Evolutionary conservation across 64 coral and sea anemone genomes (phyloP), one percentile per base, ranked within the genome.

Genomic region (Actinia tenebrosa): DNA sequence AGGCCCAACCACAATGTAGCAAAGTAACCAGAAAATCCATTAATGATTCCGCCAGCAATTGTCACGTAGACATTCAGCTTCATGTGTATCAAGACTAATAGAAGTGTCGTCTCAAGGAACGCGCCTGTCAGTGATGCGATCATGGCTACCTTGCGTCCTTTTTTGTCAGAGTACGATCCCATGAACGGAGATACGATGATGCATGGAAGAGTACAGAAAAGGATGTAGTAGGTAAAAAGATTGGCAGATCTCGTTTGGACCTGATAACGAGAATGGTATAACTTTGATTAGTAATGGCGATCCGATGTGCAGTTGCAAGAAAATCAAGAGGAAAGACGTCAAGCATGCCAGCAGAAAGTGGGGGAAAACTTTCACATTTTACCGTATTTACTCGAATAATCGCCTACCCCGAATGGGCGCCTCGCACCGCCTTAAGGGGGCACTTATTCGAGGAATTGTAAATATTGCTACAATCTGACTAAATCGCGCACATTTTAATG

Each of bases 21-120:
- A 46, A 87, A 26, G 52, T 87, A 94, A 5, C 95, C 95, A 47
- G 78, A 87, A 10, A 98, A 18, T 1, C 95, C 95, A 53, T 87
- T 94, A 2, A 94, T 61, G n/a, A 88, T 83, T 7, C 86, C 90
- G 20, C 87, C 89, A 63, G 83, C 80, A 64, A 94, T 87, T 63
- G 94, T 63, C 17, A 91, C 4, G 71, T 94, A 94, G 22, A 98
- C 56, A 44, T 92, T 80, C 62, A 89, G 75, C 25, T 91, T 56
- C 16, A 87, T 81, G 64, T 98, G 91, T 16, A 98, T 89, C 45
- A 94, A 80, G 17, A 86, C 11, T 58, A 98, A 79, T 17, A 86
- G 62, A 42, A 94, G 22, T 4, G 83, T 44, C 19, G 90, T 89
- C 56, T 98, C 95, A 8, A 94, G 43, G 19, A 88, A 59, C 1